A percentile compares a stretch with the other conserved stretches of the same genome.
These are phyloP conservation scores for Napeogenes inachia DNA, from an alignment of 2,888 invertebrate species.

Conservation along the genomic window DNA sequence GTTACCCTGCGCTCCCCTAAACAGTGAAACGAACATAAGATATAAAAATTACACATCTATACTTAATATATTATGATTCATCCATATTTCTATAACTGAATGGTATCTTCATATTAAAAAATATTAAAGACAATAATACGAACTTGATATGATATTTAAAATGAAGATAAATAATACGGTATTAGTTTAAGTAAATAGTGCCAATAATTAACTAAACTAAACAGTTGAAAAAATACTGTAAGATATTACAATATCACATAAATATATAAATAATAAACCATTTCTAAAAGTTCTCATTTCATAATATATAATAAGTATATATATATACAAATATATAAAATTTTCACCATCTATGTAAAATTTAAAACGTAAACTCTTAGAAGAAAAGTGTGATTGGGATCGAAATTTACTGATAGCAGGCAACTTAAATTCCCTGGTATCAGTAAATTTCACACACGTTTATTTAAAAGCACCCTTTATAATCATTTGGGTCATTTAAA, in stretches of 20 bases:
- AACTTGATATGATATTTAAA: conserved; percentile 3
- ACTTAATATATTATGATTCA: too few species aligned
- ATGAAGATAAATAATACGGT: conserved; percentile 41
- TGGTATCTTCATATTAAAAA: neutral
- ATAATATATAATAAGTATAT: neutral
- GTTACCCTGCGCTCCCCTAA: too few species aligned
- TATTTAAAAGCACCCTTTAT: conserved; percentile 43
- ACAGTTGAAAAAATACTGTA: conserved; percentile 29
- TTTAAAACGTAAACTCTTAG: conserved; percentile 41
- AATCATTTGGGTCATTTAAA: conserved; percentile 37
- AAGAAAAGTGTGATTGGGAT: conserved; percentile 64
- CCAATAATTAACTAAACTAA: conserved; percentile 43
- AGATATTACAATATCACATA: too few species aligned
- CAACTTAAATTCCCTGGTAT: conserved; percentile 56
- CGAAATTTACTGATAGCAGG: conserved; percentile 69
- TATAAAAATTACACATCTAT: too few species aligned
- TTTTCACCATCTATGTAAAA: conserved; percentile 49
- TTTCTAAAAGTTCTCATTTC: neutral
- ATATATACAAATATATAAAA: conserved; percentile 33
- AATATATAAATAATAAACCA: too few species aligned
- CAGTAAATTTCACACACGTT: conserved; percentile 22
- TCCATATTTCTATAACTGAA: neutral
- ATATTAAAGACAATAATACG: neutral
- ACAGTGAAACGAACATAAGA: too few species aligned
- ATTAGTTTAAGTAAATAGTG: conserved; percentile 45